These are phyloP conservation scores for Molossus molossus DNA, from an alignment of 2,797 vertebrate genomes.

Conservation along the genomic window DNA sequence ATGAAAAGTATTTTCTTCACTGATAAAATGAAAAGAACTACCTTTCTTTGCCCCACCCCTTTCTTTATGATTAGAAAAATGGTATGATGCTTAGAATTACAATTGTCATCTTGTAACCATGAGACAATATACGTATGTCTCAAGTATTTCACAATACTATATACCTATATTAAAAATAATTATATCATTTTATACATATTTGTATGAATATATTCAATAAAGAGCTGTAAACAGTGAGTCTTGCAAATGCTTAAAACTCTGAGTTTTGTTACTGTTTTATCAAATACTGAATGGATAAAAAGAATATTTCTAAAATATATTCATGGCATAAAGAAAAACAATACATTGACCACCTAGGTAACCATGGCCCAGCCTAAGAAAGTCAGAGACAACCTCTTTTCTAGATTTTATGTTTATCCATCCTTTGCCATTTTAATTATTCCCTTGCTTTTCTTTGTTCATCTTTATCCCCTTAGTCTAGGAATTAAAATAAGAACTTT, in stretches of 20 bases:
- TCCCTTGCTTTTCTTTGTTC: slow-evolving; percentile 25
- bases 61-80: slow-evolving; percentile 40
- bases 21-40: slow-evolving; percentile 45
- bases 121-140: neutral
- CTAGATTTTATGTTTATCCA: slow-evolving; percentile 15
- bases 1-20: neutral
- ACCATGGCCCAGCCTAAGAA: neutral
- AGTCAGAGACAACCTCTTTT: neutral
- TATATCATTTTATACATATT: neutral
- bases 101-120: neutral
- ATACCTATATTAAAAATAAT: slow-evolving; percentile 22
- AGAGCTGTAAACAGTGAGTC: neutral
- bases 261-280: slow-evolving; percentile 47
- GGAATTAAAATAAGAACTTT: slow-evolving; percentile 36
- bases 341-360: neutral
- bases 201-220: neutral
- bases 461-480: neutral
- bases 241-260: neutral
- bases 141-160: slow-evolving; percentile 48
- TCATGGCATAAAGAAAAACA: neutral
- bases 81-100: neutral
- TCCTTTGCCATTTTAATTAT: slow-evolving; percentile 35
- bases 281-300: slow-evolving; percentile 45
- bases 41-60: neutral
- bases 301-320: neutral